Evolutionary conservation across 2,113 vertebrate species (phyloP), one percentile per base, ranked within the genome.

Genomic region (Protomyctophum bolini): DNA sequence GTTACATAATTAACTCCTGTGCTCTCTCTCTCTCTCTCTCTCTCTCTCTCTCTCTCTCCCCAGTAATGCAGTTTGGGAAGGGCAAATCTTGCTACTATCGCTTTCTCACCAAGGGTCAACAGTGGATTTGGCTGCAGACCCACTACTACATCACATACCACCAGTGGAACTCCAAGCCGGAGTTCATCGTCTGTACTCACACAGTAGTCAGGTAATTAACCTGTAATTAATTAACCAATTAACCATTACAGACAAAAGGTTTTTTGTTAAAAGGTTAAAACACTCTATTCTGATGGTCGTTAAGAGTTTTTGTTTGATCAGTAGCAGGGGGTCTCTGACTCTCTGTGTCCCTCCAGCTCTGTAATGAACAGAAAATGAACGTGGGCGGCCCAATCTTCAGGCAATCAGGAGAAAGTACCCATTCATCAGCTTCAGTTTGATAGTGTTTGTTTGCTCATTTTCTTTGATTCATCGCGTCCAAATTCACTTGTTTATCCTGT

Each of bases 111-210:
- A 96, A 96, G 91, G 94, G 94, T 54, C 94, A 96, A 85, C 93
- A 95, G 81, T 96, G 94, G 94, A 95, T 96, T 65, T 95, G 94
- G 96, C 84, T 96, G 68, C 94, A 96, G 90, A 96, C 94, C 15
- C 94, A 96, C 69, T 96, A 95, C 87, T 97, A 95, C 91, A 94
- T 94, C 81, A 95, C 94, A 3, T 97, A 94, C 84, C 94, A 97
- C 84, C 96, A 97, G 87, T 97, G 96, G 96, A 97, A 96, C 83
- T 97, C 94, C 89, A 95, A 96, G 77, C 95, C 96, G 0, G 94
- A 97, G 88, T 96, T 96, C 82, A 95, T 95, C 4, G 94, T 96
- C 82, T 95, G 94, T 66, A 96, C 93, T n/a, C 93, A 96, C 83
- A 94, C 91, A n/a, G 93, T 95, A 3, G 92, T 96, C 76, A 95